Evolutionary conservation across 2,797 vertebrate genomes (phyloP).

Genomic region (Chanos chanos): DNA sequence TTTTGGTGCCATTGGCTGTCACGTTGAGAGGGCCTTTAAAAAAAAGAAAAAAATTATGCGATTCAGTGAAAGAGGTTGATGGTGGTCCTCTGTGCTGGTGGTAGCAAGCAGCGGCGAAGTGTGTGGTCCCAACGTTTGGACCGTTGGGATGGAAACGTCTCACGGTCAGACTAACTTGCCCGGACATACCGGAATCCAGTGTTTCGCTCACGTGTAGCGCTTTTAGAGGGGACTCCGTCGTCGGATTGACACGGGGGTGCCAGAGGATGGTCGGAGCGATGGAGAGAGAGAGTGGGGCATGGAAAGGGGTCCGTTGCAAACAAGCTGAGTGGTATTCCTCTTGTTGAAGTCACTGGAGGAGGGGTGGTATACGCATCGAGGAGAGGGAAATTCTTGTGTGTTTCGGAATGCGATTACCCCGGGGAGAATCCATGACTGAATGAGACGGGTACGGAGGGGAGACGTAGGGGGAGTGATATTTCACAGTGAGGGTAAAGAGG

Average conservation of each 20-base stretch:
- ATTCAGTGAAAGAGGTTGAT: neutral
- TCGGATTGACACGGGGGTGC: no score
- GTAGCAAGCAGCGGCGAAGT: neutral
- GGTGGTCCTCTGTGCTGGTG: no score
- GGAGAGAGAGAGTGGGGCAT: neutral
- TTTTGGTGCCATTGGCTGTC: no score
- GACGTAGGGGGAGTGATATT: neutral
- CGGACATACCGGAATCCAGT: no score
- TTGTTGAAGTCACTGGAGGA: neutral
- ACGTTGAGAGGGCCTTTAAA: no score
- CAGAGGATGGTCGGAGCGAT: no score
- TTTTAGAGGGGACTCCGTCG: no score
- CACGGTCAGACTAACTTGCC: neutral
- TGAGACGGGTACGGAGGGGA: constrained; percentile 38
- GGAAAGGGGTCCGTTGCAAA: neutral
- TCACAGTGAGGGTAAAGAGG: neutral
- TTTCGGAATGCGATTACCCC: constrained; percentile 61
- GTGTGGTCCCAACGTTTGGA: neutral
- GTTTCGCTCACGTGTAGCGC: no score
- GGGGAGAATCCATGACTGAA: constrained; percentile 66
- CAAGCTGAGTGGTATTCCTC: neutral
- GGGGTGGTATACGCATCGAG: no score
- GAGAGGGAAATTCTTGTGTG: no score
- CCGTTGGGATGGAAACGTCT: neutral
- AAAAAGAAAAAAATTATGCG: no score